Conservation (phyloP, 1,140 invertebrate species). For the Drosophila insularis region DNA sequence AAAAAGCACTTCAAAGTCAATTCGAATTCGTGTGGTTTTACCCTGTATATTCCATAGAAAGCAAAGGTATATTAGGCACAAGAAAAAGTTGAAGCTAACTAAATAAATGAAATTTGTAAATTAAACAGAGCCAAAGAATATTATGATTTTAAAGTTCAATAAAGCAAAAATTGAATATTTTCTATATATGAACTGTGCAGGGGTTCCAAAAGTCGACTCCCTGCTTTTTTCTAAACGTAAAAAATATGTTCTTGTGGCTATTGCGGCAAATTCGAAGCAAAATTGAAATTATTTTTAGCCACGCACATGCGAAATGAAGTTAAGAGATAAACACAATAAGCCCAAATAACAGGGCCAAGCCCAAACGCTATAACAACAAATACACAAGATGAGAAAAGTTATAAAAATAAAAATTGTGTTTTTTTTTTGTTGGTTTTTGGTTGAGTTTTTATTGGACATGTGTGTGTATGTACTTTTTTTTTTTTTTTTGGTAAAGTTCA, state of each 20-base stretch:
- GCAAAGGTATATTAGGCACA: neutral
- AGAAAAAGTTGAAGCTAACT: neutral
- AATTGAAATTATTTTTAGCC: constrained; percentile 24
- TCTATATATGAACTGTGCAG: neutral
- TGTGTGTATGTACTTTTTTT: neutral
- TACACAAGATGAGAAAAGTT: constrained; percentile 10
- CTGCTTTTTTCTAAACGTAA: too few species aligned
- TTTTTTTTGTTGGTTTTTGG: neutral
- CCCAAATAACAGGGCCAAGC: neutral
- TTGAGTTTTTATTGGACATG: neutral
- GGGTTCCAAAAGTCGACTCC: neutral
- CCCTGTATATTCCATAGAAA: neutral
- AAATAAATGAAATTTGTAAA: too few species aligned
- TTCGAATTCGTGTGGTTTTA: neutral
- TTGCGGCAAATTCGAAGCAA: neutral
- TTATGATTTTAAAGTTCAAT: too few species aligned
- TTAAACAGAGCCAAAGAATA: too few species aligned
- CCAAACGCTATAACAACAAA: neutral
- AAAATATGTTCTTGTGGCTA: neutral
- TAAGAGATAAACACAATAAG: constrained; percentile 11
- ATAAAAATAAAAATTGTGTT: constrained; percentile 4
- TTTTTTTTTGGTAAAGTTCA: constrained; percentile 5
- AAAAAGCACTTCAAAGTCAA: constrained; percentile 19
- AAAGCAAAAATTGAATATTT: too few species aligned
- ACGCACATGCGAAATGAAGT: constrained; percentile 22